A percentile compares a stretch with the other conserved stretches of the same genome.
These are phyloP conservation scores for Bubo blakistoni DNA, from an alignment of 2,113 vertebrate species.

Conservation along the genomic window DNA sequence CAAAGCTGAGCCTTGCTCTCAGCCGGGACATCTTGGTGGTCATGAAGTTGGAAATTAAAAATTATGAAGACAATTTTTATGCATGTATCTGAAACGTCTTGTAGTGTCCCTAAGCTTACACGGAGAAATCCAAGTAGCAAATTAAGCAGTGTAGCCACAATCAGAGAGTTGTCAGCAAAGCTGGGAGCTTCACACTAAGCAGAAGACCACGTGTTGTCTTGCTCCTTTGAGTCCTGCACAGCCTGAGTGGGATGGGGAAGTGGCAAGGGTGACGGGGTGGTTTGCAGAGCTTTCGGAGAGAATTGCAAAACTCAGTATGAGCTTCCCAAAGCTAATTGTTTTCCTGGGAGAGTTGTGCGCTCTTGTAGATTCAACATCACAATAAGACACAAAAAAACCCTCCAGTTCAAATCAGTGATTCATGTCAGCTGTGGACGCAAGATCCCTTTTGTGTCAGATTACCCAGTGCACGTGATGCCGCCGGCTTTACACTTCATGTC, in stretches of 20 bases:
- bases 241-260: not conserved
- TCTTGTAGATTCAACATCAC: not conserved
- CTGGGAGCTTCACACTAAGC: not conserved
- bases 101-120: not conserved
- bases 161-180: not conserved
- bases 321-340: not conserved
- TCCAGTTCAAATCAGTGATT: not conserved
- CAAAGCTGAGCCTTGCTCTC: not conserved
- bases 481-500: not conserved
- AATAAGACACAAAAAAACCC: not conserved
- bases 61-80: not conserved
- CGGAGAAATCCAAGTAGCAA: not conserved
- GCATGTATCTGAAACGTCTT: not conserved
- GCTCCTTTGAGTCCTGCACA: not conserved
- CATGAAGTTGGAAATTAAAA: not conserved
- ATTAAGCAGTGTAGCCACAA: not conserved
- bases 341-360: not conserved
- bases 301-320: not conserved
- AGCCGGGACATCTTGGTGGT: not conserved
- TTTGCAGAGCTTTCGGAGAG: not conserved
- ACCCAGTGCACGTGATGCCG: not conserved
- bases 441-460: not conserved
- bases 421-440: not conserved
- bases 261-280: accelerated
- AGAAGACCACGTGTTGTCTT: not conserved